A percentile compares a stretch with the other conserved stretches of the same genome.
These are phyloP conservation scores for Hylaeus anthracinus DNA, from an alignment of 1,140 invertebrate species.

Conservation along the genomic window DNA sequence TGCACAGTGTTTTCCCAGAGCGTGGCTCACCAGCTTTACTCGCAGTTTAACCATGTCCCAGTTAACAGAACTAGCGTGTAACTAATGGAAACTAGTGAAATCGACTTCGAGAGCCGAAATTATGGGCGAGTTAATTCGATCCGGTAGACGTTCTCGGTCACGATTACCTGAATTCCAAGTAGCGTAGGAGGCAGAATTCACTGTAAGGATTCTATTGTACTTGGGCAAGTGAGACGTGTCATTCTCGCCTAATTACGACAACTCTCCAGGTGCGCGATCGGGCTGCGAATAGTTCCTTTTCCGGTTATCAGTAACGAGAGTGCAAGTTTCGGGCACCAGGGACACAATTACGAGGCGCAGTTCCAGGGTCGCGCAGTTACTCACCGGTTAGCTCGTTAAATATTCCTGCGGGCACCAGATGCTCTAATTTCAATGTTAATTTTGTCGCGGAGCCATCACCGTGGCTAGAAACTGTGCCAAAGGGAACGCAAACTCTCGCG, in stretches of 20 bases:
- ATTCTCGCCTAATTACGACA: conserved; percentile 12
- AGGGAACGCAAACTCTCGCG: not conserved
- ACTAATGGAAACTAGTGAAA: not conserved
- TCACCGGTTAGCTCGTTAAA: conserved; percentile 24
- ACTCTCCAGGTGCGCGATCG: not conserved
- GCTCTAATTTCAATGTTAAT: conserved; percentile 23
- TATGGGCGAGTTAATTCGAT: not conserved
- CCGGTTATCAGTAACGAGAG: conserved; percentile 5
- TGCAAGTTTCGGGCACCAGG: not conserved
- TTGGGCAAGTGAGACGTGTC: not conserved
- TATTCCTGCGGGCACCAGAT: conserved; percentile 19
- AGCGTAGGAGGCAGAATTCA: not conserved
- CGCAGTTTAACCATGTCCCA: not conserved
- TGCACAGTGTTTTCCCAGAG: not conserved
- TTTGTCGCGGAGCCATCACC: conserved; percentile 11
- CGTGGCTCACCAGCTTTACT: not conserved
- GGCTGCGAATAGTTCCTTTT: not conserved
- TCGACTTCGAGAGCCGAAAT: not conserved
- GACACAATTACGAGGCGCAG: conserved; percentile 9
- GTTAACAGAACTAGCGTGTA: not conserved
- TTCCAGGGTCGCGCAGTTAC: conserved; percentile 16
- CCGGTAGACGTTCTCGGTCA: not conserved
- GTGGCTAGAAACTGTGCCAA: conserved; percentile 1
- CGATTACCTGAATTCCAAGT: not conserved
- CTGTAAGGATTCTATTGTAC: not conserved